phyloP scores from a whole-genome alignment of 2,888 invertebrate species.

The Allophyes oxyacanthae region DNA sequence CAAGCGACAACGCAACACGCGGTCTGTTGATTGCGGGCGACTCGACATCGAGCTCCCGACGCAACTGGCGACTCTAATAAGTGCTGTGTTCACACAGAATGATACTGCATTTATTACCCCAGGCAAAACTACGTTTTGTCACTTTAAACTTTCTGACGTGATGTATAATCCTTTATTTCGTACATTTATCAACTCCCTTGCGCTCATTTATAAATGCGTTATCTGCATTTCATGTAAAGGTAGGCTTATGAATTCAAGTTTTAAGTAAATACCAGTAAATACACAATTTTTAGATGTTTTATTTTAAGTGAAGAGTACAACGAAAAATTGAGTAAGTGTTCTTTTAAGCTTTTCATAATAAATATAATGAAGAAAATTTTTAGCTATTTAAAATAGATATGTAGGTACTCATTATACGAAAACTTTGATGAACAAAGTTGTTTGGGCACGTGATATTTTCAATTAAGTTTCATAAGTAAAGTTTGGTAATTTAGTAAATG shows the following conservation, averaged over 20 bases:
- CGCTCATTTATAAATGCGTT: constrained; percentile 31
- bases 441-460: constrained; percentile 11
- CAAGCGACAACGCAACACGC: constrained; percentile 15
- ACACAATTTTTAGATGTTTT: too few species aligned
- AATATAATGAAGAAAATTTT: constrained; percentile 2
- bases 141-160: constrained; percentile 38
- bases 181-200: constrained; percentile 40
- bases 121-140: constrained; percentile 44
- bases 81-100: constrained; percentile 48
- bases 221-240: constrained; percentile 11
- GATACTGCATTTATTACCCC: constrained; percentile 53
- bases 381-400: neutral
- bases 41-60: constrained; percentile 33
- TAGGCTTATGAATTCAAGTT: constrained; percentile 19
- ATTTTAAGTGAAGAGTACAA: too few species aligned
- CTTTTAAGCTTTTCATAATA: constrained; percentile 11
- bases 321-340: too few species aligned
- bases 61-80: constrained; percentile 47
- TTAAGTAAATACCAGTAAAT: neutral
- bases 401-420: constrained; percentile 1
- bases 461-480: constrained; percentile 3
- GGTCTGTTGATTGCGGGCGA: constrained; percentile 41
- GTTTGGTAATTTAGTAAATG: neutral
- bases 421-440: constrained; percentile 9
- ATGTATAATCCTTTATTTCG: constrained; percentile 33